Evolutionary conservation across 2,113 vertebrate species (phyloP).

Genomic region (Colius striatus): DNA sequence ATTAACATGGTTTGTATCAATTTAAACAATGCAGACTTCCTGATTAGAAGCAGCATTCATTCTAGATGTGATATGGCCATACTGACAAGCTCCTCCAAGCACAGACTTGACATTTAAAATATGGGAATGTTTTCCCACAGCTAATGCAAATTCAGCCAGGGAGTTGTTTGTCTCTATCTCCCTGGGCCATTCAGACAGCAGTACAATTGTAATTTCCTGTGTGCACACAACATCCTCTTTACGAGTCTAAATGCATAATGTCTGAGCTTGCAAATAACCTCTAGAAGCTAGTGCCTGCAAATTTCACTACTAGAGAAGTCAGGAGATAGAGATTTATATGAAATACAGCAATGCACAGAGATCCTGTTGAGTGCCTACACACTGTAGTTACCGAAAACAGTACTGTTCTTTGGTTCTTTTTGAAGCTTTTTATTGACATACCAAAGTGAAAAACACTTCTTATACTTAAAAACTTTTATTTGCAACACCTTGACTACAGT

Average conservation of each 20-base stretch:
- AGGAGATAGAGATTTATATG: not conserved
- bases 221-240: not conserved
- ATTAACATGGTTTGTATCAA: not conserved
- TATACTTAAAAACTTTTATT: not conserved
- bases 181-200: not conserved
- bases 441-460: not conserved
- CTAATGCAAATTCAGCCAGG: not conserved
- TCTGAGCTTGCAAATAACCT: not conserved
- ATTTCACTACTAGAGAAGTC: not conserved
- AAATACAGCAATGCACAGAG: not conserved
- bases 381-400: not conserved
- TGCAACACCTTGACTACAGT: not conserved
- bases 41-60: not conserved
- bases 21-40: not conserved
- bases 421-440: not conserved
- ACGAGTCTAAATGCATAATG: not conserved
- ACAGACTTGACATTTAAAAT: not conserved
- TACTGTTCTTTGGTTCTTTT: not conserved
- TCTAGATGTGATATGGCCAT: no score
- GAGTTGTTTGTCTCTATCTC: not conserved
- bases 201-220: constrained; percentile 11
- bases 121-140: not conserved
- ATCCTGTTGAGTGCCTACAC: not conserved
- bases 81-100: not conserved
- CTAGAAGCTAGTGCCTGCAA: not conserved